Evolutionary conservation across 1,140 invertebrate genomes (phyloP), one percentile per base, ranked within the genome.

Genomic region (Aphaenogaster rudis): DNA sequence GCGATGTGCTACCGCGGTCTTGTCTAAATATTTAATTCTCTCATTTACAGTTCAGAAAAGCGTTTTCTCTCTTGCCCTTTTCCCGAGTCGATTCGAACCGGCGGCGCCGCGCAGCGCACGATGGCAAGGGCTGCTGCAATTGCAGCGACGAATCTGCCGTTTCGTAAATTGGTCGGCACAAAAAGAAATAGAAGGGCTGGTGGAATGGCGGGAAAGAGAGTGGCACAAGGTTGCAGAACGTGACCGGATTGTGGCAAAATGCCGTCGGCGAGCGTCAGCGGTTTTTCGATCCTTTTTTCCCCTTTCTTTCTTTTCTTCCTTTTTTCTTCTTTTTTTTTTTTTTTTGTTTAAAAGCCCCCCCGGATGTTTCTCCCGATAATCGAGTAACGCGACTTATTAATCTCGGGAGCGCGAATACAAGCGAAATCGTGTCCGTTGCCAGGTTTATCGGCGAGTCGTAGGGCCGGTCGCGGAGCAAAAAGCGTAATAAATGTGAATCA

Each of bases 1-100:
- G 42, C 17, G n/a, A 57, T 45, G 57, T 33, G 21, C 15, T n/a
- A 45, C 36, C 74, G 42, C 13, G n/a, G 69, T 81, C 90, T 91
- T 91, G 91, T 91, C 91, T 93, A 92, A 92, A 93, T 93, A 93
- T 93, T 93, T 93, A 91, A 93, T 93, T 92, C 86, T 87, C 42
- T 64, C 88, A 84, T 86, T 89, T 92, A 89, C 89, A 90, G 86
- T 71, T 79, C 42, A 69, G 90, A 88, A 88, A 86, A 82, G 92
- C 88, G 90, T 92, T 93, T 90, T 59, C 50, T n/a, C 50, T n/a
- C 39, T 48, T 36, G 13, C 63, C 63, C 63, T 52, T 39, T 67
- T 67, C 59, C 63, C 13, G 33, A 42, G 33, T 52, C 48, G 64
- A 42, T 33, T 88, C 90, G 90, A 91, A 90, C 89, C 89, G 11